Evolutionary conservation across 2,113 vertebrate genomes (phyloP).

Genomic region (Semnornis frantzii): DNA sequence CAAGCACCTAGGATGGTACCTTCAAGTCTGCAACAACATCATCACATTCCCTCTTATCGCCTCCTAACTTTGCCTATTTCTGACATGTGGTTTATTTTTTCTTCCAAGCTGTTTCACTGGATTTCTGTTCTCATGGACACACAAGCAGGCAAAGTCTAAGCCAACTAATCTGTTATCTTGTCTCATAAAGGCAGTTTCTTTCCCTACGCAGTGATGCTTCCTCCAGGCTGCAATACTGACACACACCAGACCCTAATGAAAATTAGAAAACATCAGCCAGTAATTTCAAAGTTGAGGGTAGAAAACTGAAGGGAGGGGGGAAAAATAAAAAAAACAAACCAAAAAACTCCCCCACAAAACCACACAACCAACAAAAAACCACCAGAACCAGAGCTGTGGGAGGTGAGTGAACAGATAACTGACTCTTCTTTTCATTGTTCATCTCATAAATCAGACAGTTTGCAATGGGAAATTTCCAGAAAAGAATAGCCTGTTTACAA

Average conservation of each 20-base stretch:
- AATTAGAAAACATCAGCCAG: neutral
- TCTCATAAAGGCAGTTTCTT: conserved; percentile 6
- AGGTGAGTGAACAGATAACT: neutral
- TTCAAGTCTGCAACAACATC: neutral
- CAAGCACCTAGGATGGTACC: neutral
- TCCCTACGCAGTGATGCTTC: neutral
- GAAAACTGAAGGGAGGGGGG: neutral
- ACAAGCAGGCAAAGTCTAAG: neutral
- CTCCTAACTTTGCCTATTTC: neutral
- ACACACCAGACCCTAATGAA: neutral
- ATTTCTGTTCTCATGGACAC: neutral
- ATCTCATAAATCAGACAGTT: neutral
- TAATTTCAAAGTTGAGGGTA: neutral
- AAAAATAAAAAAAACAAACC: too few species aligned
- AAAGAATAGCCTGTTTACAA: conserved; percentile 15
- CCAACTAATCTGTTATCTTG: conserved; percentile 7
- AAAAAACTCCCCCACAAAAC: too few species aligned
- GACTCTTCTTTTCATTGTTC: neutral
- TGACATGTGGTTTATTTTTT: neutral
- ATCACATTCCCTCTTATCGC: neutral
- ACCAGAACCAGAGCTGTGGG: neutral
- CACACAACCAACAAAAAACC: too few species aligned
- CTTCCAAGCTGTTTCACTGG: neutral
- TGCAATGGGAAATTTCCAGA: conserved; percentile 7
- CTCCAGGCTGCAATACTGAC: neutral